Conservation (phyloP, 2,888 invertebrate genomes). For the Smittia sp. region DNA sequence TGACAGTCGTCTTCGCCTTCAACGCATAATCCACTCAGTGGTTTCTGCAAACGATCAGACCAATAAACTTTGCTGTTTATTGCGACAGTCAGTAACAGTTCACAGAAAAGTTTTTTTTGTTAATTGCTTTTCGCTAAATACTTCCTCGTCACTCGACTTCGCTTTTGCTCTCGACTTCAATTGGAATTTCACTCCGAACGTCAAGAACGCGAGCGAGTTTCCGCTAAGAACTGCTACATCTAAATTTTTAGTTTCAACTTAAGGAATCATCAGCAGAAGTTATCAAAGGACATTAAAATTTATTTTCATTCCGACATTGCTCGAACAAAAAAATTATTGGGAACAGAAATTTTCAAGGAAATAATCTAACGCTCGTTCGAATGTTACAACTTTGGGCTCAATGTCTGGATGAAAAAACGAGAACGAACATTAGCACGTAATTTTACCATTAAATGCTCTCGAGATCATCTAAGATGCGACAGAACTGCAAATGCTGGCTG, state of each 20-base stretch:
- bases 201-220: no score
- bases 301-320: no score
- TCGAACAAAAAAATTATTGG: no score
- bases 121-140: conserved; percentile 7
- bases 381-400: neutral
- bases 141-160: neutral
- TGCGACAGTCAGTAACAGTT: neutral
- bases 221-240: no score
- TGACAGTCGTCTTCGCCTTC: neutral
- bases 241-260: no score
- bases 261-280: no score
- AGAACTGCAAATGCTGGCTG: neutral
- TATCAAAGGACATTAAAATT: no score
- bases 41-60: neutral
- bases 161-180: no score
- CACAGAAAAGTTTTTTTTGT: neutral
- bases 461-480: neutral
- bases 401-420: neutral
- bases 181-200: no score
- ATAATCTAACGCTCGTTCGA: no score
- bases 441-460: neutral
- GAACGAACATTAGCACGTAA: neutral
- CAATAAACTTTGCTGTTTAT: neutral
- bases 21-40: neutral
- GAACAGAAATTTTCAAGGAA: no score